Percentiles rank a stretch among this genome's conserved stretches.
phyloP scores from a whole-genome alignment of 2,113 vertebrate genomes.

The Lepisosteus osseus region DNA sequence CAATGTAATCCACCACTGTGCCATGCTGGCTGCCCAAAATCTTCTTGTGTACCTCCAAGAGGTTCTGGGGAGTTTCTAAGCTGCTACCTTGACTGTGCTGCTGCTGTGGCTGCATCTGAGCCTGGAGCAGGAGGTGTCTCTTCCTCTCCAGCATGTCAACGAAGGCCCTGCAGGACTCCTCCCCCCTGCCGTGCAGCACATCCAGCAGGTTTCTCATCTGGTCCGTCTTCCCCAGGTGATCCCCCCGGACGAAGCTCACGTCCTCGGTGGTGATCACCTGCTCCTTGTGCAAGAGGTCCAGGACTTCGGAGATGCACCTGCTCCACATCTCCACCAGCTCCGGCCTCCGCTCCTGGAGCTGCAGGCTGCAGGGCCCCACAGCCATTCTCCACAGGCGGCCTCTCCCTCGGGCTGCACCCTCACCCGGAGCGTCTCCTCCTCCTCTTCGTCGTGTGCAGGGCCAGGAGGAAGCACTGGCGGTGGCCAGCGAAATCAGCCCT shows the following conservation, averaged over 20 bases:
- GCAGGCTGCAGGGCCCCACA: constrained; percentile 20
- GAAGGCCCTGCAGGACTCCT: constrained; percentile 41
- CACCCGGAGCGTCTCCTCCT: too few relatives aligned
- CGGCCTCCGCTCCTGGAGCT: constrained; percentile 32
- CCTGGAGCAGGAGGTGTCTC: background rate
- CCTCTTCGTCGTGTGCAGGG: too few relatives aligned
- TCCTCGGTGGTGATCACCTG: constrained; percentile 42
- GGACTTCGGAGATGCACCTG: constrained; percentile 24
- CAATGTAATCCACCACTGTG: constrained; percentile 23
- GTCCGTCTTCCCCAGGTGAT: constrained; percentile 23
- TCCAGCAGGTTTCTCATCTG: constrained; percentile 39
- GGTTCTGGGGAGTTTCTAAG: background rate
- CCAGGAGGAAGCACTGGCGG: too few relatives aligned
- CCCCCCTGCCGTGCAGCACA: constrained; percentile 41
- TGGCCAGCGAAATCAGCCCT: too few relatives aligned
- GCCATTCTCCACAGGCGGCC: constrained; percentile 24
- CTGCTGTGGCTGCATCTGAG: too few relatives aligned
- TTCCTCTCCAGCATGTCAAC: constrained; percentile 21
- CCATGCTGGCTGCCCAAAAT: constrained; percentile 33
- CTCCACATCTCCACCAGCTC: constrained; percentile 43
- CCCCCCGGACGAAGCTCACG: constrained; percentile 30
- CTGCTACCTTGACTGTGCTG: too few relatives aligned
- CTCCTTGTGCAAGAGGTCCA: constrained; percentile 28
- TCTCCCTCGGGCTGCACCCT: too few relatives aligned
- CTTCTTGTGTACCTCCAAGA: constrained; percentile 32